Percentiles rank a stretch among this genome's conserved stretches.
phyloP scores from a whole-genome alignment of 1,140 invertebrate species.

The Maniola jurtina region DNA sequence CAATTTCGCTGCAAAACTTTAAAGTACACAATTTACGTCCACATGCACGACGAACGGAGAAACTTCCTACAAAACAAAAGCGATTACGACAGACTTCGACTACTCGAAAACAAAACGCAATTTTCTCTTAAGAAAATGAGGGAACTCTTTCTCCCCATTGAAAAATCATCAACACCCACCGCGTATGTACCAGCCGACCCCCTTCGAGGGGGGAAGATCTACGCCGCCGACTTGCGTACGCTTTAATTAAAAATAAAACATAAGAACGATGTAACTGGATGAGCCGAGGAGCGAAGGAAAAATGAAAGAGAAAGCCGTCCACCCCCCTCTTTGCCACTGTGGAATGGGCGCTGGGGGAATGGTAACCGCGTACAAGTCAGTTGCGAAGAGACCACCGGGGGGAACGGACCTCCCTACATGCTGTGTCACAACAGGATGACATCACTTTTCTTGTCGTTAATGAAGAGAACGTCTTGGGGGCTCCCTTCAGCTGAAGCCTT shows the following conservation, averaged over 20 bases:
- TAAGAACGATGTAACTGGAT: slow-evolving; percentile 79
- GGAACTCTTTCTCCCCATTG: slow-evolving; percentile 79
- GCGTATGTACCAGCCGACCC: slow-evolving; percentile 67
- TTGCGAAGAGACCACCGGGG: slow-evolving; percentile 63
- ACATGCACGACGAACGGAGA: slow-evolving; percentile 54
- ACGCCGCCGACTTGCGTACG: slow-evolving; percentile 76
- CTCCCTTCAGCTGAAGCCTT: slow-evolving; percentile 43
- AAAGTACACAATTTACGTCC: slow-evolving; percentile 69
- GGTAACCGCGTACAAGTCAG: slow-evolving; percentile 67
- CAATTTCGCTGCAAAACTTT: slow-evolving; percentile 59
- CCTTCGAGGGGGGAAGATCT: slow-evolving; percentile 59
- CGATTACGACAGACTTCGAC: slow-evolving; percentile 78
- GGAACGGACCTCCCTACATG: slow-evolving; percentile 60
- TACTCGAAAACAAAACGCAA: slow-evolving; percentile 79
- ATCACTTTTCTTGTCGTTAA: slow-evolving; percentile 77
- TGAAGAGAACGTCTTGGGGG: slow-evolving; percentile 72
- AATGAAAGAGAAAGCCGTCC: slow-evolving; percentile 78
- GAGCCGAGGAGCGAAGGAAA: slow-evolving; percentile 77
- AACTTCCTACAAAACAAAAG: slow-evolving; percentile 74
- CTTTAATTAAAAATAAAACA: slow-evolving; percentile 79
- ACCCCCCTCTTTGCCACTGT: slow-evolving; percentile 42
- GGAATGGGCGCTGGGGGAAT: slow-evolving; percentile 40
- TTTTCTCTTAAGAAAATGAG: slow-evolving; percentile 79
- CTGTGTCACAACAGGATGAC: slow-evolving; percentile 72
- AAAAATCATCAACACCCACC: slow-evolving; percentile 78